phyloP scores from a whole-genome alignment of 2,113 vertebrate species.

The Cyprinodon variegatus region DNA sequence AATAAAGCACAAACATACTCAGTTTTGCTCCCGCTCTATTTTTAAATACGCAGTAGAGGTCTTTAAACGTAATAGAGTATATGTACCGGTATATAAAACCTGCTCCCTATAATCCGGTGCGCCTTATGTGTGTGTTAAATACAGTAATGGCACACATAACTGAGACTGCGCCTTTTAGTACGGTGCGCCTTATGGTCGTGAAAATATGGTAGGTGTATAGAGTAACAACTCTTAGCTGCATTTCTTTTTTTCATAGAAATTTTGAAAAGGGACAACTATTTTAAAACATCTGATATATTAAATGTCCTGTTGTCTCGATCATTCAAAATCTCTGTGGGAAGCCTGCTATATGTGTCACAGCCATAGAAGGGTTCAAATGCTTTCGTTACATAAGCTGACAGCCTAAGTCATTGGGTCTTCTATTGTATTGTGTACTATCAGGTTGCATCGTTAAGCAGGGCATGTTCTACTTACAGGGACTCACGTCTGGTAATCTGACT shows the following conservation, averaged over 20 bases:
- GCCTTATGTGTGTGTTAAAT: too few species aligned
- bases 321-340: conserved; percentile 49
- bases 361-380: conserved; percentile 3
- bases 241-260: background rate
- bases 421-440: conserved; percentile 46
- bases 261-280: background rate
- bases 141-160: too few species aligned
- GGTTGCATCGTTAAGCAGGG: conserved; percentile 44
- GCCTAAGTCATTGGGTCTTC: conserved; percentile 46
- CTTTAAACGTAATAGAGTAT: too few species aligned
- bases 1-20: too few species aligned
- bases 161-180: too few species aligned
- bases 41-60: too few species aligned
- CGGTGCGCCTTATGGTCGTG: too few species aligned
- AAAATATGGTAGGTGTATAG: too few species aligned
- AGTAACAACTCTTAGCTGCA: background rate
- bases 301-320: background rate
- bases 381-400: conserved; percentile 26
- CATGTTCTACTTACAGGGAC: conserved; percentile 34
- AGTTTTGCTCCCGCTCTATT: too few species aligned
- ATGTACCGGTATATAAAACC: too few species aligned
- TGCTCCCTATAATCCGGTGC: too few species aligned
- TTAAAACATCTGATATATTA: background rate
- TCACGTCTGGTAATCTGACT: conserved; percentile 36
- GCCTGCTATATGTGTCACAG: conserved; percentile 23